Evolutionary conservation across 2,888 invertebrate genomes (phyloP), one percentile per base, ranked within the genome.

Genomic region (Smittia sp.): DNA sequence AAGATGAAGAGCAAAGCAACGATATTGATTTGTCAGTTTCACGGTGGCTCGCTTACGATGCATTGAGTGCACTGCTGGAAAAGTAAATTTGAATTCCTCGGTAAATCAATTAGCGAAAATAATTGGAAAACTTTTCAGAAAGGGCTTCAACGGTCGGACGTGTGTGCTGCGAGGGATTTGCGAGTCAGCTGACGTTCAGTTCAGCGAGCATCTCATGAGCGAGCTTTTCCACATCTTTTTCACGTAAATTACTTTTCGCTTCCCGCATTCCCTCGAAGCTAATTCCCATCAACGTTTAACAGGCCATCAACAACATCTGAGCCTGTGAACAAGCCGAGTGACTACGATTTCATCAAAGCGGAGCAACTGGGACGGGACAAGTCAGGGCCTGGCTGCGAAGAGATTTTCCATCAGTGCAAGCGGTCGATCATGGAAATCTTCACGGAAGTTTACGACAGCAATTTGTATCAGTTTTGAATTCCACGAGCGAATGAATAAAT

Each of bases 121-220:
- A 58, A 58, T 68, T 24, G 39, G n/a, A 39, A 46, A 24, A 4
- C 46, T 22, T 22, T 58, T 9, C 18, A 72, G 72, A 18, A 85
- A 87, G 77, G 86, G 88, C 13, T 84, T 88, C 76, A 84, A 86
- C 73, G 90, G 90, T 4, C 86, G 88, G 76, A 86, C 87, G 41
- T 93, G 93, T 81, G 80, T 93, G 77, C 82, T 92, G 76, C 86
- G 90, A 77, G 86, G 89, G 76, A 90, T 93, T 79, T 93, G 93
- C 79, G 91, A 93, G 80, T 86, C 89, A 27, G 88, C 92, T 0
- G 86, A 88, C 77, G 84, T 86, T 75, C 87, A 90, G 69, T 86
- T 92, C 78, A 85, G 87, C 78, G 88, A 89, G 77, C 91, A 92
- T 3, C 83, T 93, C 78, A 85, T 91, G 76, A 90, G 89, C 25